Evolutionary conservation across 2,797 vertebrate genomes (phyloP), one percentile per base, ranked within the genome.

Genomic region (Furcifer pardalis): DNA sequence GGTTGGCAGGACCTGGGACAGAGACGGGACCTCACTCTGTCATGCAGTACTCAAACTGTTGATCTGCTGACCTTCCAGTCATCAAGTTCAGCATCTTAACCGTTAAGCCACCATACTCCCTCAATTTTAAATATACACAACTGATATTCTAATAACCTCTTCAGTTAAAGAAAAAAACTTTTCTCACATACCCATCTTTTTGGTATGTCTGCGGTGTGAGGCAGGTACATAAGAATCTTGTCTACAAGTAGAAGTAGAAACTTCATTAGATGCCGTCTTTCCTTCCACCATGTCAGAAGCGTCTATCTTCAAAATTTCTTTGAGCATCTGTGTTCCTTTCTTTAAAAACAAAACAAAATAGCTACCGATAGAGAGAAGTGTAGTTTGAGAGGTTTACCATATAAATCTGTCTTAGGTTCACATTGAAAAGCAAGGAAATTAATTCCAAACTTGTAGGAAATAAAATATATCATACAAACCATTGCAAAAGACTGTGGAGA

Each of bases 301-400:
- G 90, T 99, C 98, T 74, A 99, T 99, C 95, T 99, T 99, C 82
- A 99, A 95, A 96, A 99, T 99, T 95, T 99, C 98, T 95, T 99
- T 99, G 42, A 99, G 95, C 95, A 99, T 97, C 93, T 97, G 95
- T 7, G 98, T 99, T 92, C 98, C 98, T 93, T 99, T 99, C 98
- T 99, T 91, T 89, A 86, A 80, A 63, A 77, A 85, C 32, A 72
- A 69, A 79, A 1, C 32, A 30, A 80, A 85, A 42, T 63, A n/a
- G 46, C 49, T 42, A 32, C n/a, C 56, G 40, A 49, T n/a, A 15
- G 13, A 40, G 40, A 79, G 37, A 40, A 17, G 32, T 42, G 19
- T 42, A 62, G 66, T 42, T 17, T 49, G 6, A 62, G 15, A 35
- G 10, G 40, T 32, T 84, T 69, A 49, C 3, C n/a, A 79, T 65